These are phyloP conservation scores for Watsonalla cultraria DNA, from an alignment of 2,888 invertebrate genomes.

Conservation along the genomic window DNA sequence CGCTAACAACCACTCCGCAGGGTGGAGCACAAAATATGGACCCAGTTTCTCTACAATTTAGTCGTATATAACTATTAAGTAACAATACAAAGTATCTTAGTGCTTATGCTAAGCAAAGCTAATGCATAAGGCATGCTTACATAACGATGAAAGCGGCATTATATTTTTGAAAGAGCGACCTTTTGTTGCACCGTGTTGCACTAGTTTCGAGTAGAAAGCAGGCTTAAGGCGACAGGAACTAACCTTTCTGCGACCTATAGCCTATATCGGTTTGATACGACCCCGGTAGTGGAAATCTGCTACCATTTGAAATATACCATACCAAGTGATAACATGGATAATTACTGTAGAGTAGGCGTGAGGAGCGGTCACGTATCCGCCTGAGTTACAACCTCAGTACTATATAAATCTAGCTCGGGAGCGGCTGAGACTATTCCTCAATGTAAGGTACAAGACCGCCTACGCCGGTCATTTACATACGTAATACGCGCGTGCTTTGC, in stretches of 20 bases:
- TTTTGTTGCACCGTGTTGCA: conserved; percentile 48
- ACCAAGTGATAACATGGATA: conserved; percentile 45
- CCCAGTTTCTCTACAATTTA: neutral
- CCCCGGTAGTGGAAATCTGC: conserved; percentile 58
- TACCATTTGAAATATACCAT: conserved; percentile 48
- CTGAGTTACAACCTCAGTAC: conserved; percentile 65
- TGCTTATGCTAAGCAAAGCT: neutral
- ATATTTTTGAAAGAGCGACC: conserved; percentile 32
- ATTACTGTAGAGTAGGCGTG: conserved; percentile 60
- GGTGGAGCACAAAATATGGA: neutral
- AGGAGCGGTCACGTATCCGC: conserved; percentile 72
- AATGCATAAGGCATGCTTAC: conserved; percentile 9
- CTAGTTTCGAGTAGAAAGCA: conserved; percentile 71
- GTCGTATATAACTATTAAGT: neutral
- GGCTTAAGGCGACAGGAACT: conserved; percentile 59
- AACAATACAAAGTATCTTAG: neutral
- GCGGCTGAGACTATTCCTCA: conserved; percentile 30
- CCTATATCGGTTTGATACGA: conserved; percentile 52
- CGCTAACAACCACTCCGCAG: neutral
- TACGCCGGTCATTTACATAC: conserved; percentile 37
- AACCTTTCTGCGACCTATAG: conserved; percentile 69
- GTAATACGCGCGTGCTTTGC: conserved; percentile 18
- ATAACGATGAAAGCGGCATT: conserved; percentile 27
- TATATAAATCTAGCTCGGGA: conserved; percentile 60
- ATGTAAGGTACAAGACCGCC: conserved; percentile 50